Conservation (phyloP, 2,888 invertebrate genomes). For the Melanostoma scalare region DNA sequence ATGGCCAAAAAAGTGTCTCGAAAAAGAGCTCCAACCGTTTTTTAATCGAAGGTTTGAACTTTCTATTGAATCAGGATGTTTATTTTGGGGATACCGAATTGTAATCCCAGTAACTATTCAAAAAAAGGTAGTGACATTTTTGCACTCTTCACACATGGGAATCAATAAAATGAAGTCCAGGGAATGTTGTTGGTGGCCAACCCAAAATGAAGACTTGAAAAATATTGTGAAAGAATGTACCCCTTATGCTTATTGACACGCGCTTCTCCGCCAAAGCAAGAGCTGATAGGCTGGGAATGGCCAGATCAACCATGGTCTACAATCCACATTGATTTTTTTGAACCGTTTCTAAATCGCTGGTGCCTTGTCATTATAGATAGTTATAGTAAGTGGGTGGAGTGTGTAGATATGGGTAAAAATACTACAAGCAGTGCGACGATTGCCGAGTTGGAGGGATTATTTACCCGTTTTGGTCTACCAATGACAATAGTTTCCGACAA, state of each 20-base stretch:
- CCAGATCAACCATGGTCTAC: constrained; percentile 64
- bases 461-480: constrained; percentile 74
- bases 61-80: constrained; percentile 38
- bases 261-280: constrained; percentile 48
- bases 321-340: constrained; percentile 70
- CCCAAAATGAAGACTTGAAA: constrained; percentile 47
- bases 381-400: constrained; percentile 73
- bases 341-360: constrained; percentile 18
- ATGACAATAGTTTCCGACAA: constrained; percentile 74
- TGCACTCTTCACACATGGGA: constrained; percentile 70
- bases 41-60: constrained; percentile 47
- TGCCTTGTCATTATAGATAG: constrained; percentile 61
- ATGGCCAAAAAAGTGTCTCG: constrained; percentile 33
- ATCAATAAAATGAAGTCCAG: constrained; percentile 69
- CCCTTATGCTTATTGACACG: constrained; percentile 45
- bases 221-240: constrained; percentile 64
- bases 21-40: constrained; percentile 37
- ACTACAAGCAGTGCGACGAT: constrained; percentile 43
- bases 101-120: constrained; percentile 37
- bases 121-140: constrained; percentile 28
- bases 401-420: constrained; percentile 10
- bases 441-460: constrained; percentile 48
- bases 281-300: constrained; percentile 47
- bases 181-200: constrained; percentile 75
- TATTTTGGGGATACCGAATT: constrained; percentile 67